These are phyloP conservation scores for Xylophagus ater DNA, from an alignment of 2,888 invertebrate species.

Conservation along the genomic window DNA sequence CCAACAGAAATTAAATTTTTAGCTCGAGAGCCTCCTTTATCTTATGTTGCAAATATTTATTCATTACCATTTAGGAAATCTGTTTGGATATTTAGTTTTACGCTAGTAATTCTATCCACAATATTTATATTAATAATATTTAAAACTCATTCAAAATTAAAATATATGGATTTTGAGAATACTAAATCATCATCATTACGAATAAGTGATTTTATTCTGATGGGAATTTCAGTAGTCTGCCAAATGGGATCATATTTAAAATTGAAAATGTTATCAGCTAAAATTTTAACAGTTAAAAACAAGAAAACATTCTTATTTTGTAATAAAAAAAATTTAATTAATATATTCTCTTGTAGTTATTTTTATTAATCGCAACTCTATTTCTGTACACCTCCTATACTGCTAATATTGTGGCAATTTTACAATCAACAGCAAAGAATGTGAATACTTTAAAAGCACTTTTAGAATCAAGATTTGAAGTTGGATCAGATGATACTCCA, in stretches of 20 bases:
- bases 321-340: background rate
- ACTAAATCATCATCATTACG: background rate
- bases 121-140: constrained; percentile 12
- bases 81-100: constrained; percentile 51
- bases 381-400: constrained; percentile 57
- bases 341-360: constrained; percentile 35
- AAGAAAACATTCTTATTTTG: constrained; percentile 1
- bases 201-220: constrained; percentile 40
- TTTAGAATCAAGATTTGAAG: constrained; percentile 47
- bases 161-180: background rate
- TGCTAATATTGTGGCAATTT: constrained; percentile 53
- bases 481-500: constrained; percentile 51
- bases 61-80: constrained; percentile 49
- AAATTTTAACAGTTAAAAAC: constrained; percentile 16
- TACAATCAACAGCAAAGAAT: constrained; percentile 53
- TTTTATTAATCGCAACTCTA: constrained; percentile 47
- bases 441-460: constrained; percentile 49
- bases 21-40: constrained; percentile 54
- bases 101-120: constrained; percentile 33
- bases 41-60: constrained; percentile 55
- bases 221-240: constrained; percentile 47
- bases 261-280: constrained; percentile 36
- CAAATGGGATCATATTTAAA: constrained; percentile 49
- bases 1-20: constrained; percentile 47
- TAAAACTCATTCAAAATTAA: background rate